These are phyloP conservation scores for Sebastolobus altivelis DNA, from an alignment of 2,797 vertebrate genomes.

Conservation along the genomic window DNA sequence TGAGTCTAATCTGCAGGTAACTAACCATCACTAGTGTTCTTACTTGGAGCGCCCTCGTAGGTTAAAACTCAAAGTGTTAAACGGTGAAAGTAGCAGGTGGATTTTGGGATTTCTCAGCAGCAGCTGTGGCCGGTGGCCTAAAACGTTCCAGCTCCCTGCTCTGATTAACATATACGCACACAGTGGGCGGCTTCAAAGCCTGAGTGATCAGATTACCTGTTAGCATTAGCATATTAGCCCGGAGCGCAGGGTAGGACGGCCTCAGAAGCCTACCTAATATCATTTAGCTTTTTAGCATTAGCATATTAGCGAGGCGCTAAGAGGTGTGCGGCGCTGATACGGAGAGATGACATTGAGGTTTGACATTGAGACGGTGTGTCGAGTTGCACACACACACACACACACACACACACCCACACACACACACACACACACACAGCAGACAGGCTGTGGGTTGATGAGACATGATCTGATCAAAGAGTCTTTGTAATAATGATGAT, in stretches of 20 bases:
- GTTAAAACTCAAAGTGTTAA: constrained; percentile 13
- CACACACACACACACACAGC: background rate
- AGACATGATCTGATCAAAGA: constrained; percentile 78
- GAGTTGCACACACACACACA: background rate
- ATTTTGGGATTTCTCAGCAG: constrained; percentile 23
- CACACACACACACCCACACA: background rate
- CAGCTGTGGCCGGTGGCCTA: constrained; percentile 28
- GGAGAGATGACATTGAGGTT: constrained; percentile 68
- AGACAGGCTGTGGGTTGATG: constrained; percentile 49
- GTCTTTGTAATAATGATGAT: constrained; percentile 76
- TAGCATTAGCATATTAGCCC: constrained; percentile 81
- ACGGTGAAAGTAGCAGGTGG: constrained; percentile 9
- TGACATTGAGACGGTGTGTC: constrained; percentile 68
- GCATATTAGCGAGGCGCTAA: constrained; percentile 56
- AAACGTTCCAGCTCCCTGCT: constrained; percentile 32
- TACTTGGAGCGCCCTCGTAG: background rate
- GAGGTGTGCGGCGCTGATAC: constrained; percentile 47
- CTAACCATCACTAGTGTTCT: background rate
- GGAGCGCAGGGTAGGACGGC: constrained; percentile 51
- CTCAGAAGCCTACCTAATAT: constrained; percentile 61
- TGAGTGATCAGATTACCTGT: constrained; percentile 72
- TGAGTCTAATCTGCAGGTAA: background rate
- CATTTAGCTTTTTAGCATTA: constrained; percentile 65
- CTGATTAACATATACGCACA: constrained; percentile 56
- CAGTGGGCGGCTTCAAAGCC: constrained; percentile 65